Percentiles rank a stretch among this genome's conserved stretches.
Conservation (phyloP, 2,113 vertebrate genomes). For the Myotis yumanensis region DNA sequence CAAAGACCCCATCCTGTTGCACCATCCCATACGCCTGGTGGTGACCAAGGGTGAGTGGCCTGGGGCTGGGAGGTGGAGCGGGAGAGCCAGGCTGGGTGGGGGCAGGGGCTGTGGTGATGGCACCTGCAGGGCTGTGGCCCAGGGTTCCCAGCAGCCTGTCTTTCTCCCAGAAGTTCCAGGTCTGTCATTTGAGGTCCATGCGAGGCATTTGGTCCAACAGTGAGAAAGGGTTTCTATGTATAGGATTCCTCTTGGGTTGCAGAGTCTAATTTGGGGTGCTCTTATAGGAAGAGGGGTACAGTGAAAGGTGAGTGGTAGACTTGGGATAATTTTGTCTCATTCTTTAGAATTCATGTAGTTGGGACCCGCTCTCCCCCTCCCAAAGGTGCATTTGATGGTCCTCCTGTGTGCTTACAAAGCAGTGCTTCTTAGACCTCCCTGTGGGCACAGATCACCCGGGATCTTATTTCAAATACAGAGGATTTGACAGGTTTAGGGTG, state of each 20-base stretch:
- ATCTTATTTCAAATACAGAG: not conserved
- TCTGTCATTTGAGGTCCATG: not conserved
- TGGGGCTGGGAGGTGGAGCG: too few relatives aligned
- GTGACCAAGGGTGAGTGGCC: slow-evolving; percentile 66
- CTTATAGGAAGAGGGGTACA: not conserved
- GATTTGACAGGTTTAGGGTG: not conserved
- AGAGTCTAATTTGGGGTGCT: not conserved
- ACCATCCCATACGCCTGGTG: accelerated
- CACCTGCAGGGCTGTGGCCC: too few relatives aligned
- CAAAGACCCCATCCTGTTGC: not conserved
- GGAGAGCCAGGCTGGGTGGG: not conserved
- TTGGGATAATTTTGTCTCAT: not conserved
- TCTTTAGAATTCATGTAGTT: not conserved
- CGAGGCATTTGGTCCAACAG: not conserved
- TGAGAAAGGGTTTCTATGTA: not conserved
- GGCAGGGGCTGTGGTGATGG: not conserved
- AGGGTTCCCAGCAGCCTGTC: not conserved
- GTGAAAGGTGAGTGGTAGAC: not conserved
- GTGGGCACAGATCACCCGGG: too few relatives aligned
- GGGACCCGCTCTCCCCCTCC: not conserved
- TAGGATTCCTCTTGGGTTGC: not conserved
- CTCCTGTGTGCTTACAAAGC: not conserved
- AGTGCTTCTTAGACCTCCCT: not conserved
- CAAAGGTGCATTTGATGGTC: too few relatives aligned
- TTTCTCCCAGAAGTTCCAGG: not conserved